Base-by-base conservation (phyloP, 2,888 invertebrate genomes). In the Monochamus alternatus region DNA sequence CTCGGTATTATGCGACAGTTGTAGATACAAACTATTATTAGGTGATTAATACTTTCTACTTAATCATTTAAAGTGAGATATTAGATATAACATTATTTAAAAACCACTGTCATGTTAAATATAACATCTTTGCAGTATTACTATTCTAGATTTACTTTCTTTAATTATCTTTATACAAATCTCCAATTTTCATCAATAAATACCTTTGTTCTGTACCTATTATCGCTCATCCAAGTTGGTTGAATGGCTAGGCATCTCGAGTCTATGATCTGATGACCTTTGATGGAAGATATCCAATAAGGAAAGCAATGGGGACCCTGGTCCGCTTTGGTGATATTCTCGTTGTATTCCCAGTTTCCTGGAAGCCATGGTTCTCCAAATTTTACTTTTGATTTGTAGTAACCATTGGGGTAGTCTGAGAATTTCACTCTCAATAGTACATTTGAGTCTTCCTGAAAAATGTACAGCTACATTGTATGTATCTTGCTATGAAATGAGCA, bases 181-280 rank as follows among this genome's bases (percentile, higher is more conserved):
- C 38, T 38, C 38, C 38, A 38, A 38, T 38, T 38, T 38, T 38
- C 38, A 38, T 38, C 38, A 38, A 68, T 80, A 85, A 86, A 87
- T 88, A 87, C 88, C 87, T 80, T 88, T 86, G 22, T 83, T 81
- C 77, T 84, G 82, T 87, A 89, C 89, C 88, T 89, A 87, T 88
- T 88, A 87, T 95, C 94, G 83, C 92, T 91, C 95, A 96, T 95
- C 96, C 97, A 97, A 32, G 94, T 95, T 0, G 96, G 96, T 86
- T 94, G 93, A 78, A 95, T 95, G 86, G 93, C 93, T 32, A 97
- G 88, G 85, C 96, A 96, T 82, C 94, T 92, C 69, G 91, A 91
- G 60, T 93, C 90, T 44, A 92, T 88, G 76, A 94, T 91, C 30
- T 90, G 77, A 47, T 83, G 90, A n/a, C 87, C 88, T 80, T 92